Base-by-base conservation (phyloP, 2,888 invertebrate species). In the Anticlea derivata region DNA sequence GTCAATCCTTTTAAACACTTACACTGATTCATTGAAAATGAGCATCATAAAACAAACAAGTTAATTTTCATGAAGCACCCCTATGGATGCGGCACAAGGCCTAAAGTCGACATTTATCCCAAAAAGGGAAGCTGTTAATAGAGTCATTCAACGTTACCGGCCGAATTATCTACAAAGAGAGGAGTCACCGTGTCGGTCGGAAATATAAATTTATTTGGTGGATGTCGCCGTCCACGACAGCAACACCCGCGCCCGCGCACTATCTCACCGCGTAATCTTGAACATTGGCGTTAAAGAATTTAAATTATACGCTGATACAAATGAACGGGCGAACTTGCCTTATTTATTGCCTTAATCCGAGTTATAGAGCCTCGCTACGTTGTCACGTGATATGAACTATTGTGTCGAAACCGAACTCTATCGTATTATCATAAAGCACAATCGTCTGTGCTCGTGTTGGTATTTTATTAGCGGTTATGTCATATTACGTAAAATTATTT, bases 201-300 rank as follows among this genome's bases (percentile, higher is more conserved):
- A 89, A 84, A 86, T 88, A 88, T 89, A 89, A 88, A 89, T 90
- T 89, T 89, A 89, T 88, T 86, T 87, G 80, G 87, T 86, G 84
- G 82, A 81, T 84, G 86, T 88, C 80, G 76, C 76, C 51, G 75
- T 24, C 45, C 40, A 45, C n/a, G 11, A 35, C 34, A 30, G 39
- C 72, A 80, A 86, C 89, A 86, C 85, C 86, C 86, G 89, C 89
- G 87, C 89, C 83, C 83, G 82, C 78, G 75, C 75, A 80, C 81
- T 90, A 89, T 90, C 89, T 80, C 79, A 63, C 79, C 84, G 52
- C 52, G 83, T 89, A 89, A 90, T 90, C 90, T 90, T 86, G 83
- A 89, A 89, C 90, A 90, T 89, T 89, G 89, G 90, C 90, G 90
- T 89, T 89, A 90, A 90, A 90, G 89, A 89, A 89, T 89, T 90